Conservation (phyloP, 2,888 invertebrate species). For the Melikaiella ostensackeni region DNA sequence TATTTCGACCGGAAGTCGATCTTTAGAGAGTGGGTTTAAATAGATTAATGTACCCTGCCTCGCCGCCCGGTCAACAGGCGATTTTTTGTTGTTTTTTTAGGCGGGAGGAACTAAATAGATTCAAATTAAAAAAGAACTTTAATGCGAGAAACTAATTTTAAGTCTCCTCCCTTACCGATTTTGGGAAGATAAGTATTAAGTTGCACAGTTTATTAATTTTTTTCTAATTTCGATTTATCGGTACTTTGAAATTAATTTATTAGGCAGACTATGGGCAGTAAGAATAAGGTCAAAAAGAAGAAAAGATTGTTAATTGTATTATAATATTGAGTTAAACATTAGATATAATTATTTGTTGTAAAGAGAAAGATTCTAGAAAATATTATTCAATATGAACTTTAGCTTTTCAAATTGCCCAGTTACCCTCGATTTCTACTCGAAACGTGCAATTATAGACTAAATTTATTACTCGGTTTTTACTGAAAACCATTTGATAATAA, state of each 20-base stretch:
- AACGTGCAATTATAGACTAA: not conserved
- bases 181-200: too few species aligned
- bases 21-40: conserved; percentile 58
- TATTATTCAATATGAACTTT: not conserved
- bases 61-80: conserved; percentile 43
- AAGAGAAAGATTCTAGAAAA: not conserved
- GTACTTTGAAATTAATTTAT: not conserved
- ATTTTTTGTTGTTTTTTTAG: not conserved
- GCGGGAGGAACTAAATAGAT: not conserved
- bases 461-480: not conserved
- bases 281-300: not conserved
- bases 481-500: not conserved
- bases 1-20: conserved; percentile 64
- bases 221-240: not conserved
- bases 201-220: too few species aligned
- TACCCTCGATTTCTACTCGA: conserved; percentile 2
- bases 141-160: not conserved
- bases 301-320: not conserved
- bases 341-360: not conserved
- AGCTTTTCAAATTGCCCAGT: not conserved
- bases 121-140: not conserved
- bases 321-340: not conserved
- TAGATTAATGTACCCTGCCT: conserved; percentile 53
- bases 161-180: too few species aligned
- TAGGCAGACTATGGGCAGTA: not conserved